Base-by-base conservation (phyloP, 2,888 invertebrate genomes). In the Strigamia maritima region DNA sequence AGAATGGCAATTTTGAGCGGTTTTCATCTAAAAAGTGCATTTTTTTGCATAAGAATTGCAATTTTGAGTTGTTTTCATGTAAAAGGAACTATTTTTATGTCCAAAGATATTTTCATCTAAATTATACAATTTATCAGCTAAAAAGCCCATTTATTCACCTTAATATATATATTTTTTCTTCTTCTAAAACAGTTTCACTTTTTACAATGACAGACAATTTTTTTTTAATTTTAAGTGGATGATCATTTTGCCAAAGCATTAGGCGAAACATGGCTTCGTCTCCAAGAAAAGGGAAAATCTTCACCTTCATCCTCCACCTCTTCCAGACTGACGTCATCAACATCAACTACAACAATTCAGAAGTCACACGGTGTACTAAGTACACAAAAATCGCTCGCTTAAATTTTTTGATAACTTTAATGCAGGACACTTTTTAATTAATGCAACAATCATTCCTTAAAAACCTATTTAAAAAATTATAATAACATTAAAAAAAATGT, bases 211-310 rank as follows among this genome's bases (percentile, higher is more conserved):
- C 38, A 54, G 28, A 70, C 77, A 38, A 1, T 75, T 75, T 44
- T 28, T 8, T 70, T 24, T 44, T 77, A 7, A 77, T 84, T 90
- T 40, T 91, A 92, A 81, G 95, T 95, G 74, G 95, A 95, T 87
- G 95, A 95, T 85, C 95, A 95, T 85, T 95, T 95, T 87, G 94
- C 94, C 40, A 95, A 94, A 88, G 94, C 95, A 0, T 87, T 95
- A 75, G 89, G 89, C 1, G 93, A 93, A 84, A 94, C 94, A 0
- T 95, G 94, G 95, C 90, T 84, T 19, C 84, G 84, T 79, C 82
- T 86, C 79, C 84, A 85, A 80, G 83, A 80, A 44, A 81, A 81
- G 40, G 22, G 28, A 16, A 75, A 49, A 35, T 24, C 35, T 49
- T 44, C 77, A 35, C 1, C 74, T 6, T 74, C 75, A 38, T 31